These are phyloP conservation scores for Drosophila pegasa DNA, from an alignment of 2,888 invertebrate genomes.

Conservation along the genomic window DNA sequence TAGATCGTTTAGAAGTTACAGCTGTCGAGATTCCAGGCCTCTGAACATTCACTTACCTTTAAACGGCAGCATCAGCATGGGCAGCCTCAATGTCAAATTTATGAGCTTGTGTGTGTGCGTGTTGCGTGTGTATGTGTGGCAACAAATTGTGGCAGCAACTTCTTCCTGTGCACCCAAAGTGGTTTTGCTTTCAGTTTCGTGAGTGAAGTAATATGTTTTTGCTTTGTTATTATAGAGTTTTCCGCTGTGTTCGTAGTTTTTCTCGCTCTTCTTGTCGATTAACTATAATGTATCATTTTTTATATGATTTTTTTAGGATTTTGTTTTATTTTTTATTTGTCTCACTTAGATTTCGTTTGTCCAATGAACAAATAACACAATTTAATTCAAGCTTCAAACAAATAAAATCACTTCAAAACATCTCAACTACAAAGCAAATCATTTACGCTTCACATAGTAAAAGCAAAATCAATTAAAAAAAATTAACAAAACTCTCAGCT, in stretches of 20 bases:
- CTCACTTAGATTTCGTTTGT: conserved; percentile 54
- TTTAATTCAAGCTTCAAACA: conserved; percentile 49
- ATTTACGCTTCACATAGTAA: conserved; percentile 16
- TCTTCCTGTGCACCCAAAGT: conserved; percentile 58
- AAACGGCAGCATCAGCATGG: conserved; percentile 69
- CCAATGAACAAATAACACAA: conserved; percentile 67
- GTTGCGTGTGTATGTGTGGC: conserved; percentile 34
- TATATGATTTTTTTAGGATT: conserved; percentile 18
- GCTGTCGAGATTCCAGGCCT: conserved; percentile 28
- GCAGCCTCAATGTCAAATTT: conserved; percentile 65
- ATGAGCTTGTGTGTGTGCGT: neutral
- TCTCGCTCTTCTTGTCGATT: conserved; percentile 45
- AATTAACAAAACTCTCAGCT: conserved; percentile 1
- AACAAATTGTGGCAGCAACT: conserved; percentile 62
- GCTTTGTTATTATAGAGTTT: conserved; percentile 58
- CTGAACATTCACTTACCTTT: conserved; percentile 71
- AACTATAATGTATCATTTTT: conserved; percentile 65
- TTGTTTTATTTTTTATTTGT: conserved; percentile 30
- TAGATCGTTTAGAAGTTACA: conserved; percentile 26
- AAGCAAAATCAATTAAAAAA: conserved; percentile 1
- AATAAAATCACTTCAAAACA: conserved; percentile 63
- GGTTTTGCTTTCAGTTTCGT: conserved; percentile 66
- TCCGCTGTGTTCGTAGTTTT: conserved; percentile 51
- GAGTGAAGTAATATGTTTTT: conserved; percentile 61
- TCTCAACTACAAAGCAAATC: neutral